phyloP scores from a whole-genome alignment of 2,113 vertebrate species.

The Egretta garzetta region DNA sequence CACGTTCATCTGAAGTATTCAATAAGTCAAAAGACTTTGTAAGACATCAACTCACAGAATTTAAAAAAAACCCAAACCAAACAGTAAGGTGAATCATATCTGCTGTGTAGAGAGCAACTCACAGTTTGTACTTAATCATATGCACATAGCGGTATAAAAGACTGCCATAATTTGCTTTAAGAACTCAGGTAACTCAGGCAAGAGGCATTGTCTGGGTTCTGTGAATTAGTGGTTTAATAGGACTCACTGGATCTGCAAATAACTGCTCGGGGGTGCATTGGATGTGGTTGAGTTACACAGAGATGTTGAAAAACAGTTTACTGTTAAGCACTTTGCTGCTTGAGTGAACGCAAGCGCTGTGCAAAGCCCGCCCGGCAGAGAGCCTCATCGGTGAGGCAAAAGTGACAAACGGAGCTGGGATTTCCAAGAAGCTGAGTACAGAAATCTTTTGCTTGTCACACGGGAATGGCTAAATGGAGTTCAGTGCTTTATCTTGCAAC shows the following conservation, averaged over 20 bases:
- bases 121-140: not conserved
- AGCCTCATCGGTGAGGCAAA: not conserved
- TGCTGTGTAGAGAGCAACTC: not conserved
- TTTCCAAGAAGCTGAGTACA: not conserved
- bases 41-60: not conserved
- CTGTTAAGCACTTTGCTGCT: not conserved
- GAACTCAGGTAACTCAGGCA: not conserved
- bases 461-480: not conserved
- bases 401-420: not conserved
- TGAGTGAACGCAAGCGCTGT: not conserved
- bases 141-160: not conserved
- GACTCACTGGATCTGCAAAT: not conserved
- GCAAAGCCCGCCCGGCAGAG: not conserved
- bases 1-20: not conserved
- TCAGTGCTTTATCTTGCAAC: not conserved
- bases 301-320: not conserved
- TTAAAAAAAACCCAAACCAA: no score
- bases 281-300: not conserved
- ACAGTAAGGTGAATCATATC: not conserved
- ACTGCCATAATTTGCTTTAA: not conserved
- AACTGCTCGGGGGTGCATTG: not conserved
- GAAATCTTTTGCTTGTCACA: not conserved
- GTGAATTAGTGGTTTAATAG: not conserved
- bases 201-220: not conserved
- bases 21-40: not conserved